Evolutionary conservation across 1,140 invertebrate species (phyloP), one percentile per base, ranked within the genome.

Genomic region (Potamilus streckersoni): DNA sequence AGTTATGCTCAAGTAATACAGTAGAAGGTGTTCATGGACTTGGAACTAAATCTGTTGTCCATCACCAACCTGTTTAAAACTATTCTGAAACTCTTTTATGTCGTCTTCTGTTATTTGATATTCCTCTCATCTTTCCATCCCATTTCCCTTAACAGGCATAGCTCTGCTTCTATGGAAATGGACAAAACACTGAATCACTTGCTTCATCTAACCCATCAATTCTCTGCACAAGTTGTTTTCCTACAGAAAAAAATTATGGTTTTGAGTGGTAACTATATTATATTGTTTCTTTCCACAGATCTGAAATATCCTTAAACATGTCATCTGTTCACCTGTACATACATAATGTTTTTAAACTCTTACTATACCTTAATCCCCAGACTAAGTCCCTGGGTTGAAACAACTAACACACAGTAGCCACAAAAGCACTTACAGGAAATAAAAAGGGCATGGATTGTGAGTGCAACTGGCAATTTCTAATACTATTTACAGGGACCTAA

Each of bases 71-170:
- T 88, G 83, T 80, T 89, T 86, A 55, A 83, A 83, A 23, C 85
- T 81, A 69, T 87, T 84, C 64, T 85, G 78, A 78, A 90, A 90
- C 80, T 88, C 87, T 58, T 84, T 84, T 78, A 88, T 82, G 68
- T 90, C 89, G 80, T 89, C 89, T 78, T 90, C 89, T 4, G 89
- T 90, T 17, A 90, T 85, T 55, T 85, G 87, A 82, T 90, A 90
- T n/a, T 85, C 85, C 62, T 87, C 88, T 85, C 86, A 78, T 88
- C 89, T 74, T 87, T 89, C 89, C 89, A 90, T 55, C 89, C 89
- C 89, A 90, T 89, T 79, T 88, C 87, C 62, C 85, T 84, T 58
- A 90, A 74, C 31, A 90, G 80, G 66, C 86, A 83, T 69, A 88
- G 84, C 80, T 90, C 89, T 67, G 88, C 88, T 71, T 90, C 89